phyloP scores from a whole-genome alignment of 1,140 invertebrate species.

The Dysdera silvatica region DNA sequence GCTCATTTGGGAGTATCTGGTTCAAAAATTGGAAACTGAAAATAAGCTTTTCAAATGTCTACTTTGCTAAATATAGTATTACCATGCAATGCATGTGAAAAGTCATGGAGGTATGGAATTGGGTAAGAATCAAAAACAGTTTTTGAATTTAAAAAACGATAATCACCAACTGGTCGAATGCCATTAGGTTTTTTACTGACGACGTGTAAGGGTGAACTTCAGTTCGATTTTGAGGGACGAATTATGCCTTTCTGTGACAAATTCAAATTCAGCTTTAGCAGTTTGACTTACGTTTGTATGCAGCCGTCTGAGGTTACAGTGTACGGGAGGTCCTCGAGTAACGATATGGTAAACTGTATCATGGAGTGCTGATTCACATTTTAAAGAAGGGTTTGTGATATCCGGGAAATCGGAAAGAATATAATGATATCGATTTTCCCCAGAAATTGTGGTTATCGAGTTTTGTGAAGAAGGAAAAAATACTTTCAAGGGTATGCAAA shows the following conservation, averaged over 20 bases:
- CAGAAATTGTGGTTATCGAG: too few species aligned
- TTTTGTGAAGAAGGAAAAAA: too few species aligned
- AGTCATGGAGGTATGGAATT: slow-evolving; percentile 19
- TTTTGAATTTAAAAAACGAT: slow-evolving; percentile 8
- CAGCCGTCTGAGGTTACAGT: too few species aligned
- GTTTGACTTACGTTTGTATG: too few species aligned
- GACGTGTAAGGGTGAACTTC: slow-evolving; percentile 33
- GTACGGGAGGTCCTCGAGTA: slow-evolving; percentile 9
- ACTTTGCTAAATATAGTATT: slow-evolving; percentile 13
- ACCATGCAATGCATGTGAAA: slow-evolving; percentile 3
- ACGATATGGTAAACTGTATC: neutral
- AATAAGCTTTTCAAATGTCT: slow-evolving; percentile 15
- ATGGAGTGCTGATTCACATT: neutral
- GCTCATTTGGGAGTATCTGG: too few species aligned
- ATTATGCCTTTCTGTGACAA: slow-evolving; percentile 23
- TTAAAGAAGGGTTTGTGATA: too few species aligned
- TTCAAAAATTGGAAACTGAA: too few species aligned
- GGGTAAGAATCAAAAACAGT: slow-evolving; percentile 24
- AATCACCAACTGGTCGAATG: slow-evolving; percentile 19
- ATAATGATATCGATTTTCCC: neutral
- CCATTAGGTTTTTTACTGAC: slow-evolving; percentile 28
- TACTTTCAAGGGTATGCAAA: too few species aligned
- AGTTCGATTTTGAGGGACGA: slow-evolving; percentile 30
- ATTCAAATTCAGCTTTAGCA: slow-evolving; percentile 14
- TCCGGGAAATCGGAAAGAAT: too few species aligned